Evolutionary conservation across 2,113 vertebrate genomes (phyloP).

Genomic region (Hydropotes inermis): DNA sequence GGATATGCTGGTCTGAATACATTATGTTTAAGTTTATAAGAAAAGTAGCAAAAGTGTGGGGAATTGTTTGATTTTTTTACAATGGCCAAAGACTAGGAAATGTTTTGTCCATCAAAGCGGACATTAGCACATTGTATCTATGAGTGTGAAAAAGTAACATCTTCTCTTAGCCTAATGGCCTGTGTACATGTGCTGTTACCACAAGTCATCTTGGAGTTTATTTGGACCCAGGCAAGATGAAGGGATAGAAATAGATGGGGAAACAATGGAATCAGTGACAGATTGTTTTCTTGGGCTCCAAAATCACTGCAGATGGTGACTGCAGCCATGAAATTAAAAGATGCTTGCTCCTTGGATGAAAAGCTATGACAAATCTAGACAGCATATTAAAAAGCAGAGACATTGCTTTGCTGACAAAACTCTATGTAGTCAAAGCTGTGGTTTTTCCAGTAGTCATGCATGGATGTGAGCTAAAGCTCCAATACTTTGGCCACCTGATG

Average conservation of each 20-base stretch:
- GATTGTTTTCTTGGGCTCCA: background rate
- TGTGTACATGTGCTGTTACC: background rate
- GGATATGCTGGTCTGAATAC: background rate
- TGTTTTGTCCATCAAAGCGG: background rate
- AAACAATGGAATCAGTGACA: background rate
- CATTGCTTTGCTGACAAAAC: background rate
- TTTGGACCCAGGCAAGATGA: background rate
- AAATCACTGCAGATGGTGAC: rapidly evolving
- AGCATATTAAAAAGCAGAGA: background rate
- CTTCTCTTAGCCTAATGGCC: background rate
- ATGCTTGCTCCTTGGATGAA: background rate
- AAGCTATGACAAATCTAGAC: background rate
- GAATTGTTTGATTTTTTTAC: background rate
- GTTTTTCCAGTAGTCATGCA: background rate
- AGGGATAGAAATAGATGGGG: background rate
- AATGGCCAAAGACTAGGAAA: background rate
- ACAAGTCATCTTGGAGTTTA: background rate
- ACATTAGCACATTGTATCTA: background rate
- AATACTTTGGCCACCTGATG: background rate
- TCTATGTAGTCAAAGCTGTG: background rate
- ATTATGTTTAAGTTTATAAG: background rate
- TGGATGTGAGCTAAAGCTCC: background rate
- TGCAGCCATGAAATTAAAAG: background rate
- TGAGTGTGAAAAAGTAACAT: background rate
- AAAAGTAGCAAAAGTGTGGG: background rate